Evolutionary conservation across 2,797 vertebrate species (phyloP).

Genomic region (Esox lucius): DNA sequence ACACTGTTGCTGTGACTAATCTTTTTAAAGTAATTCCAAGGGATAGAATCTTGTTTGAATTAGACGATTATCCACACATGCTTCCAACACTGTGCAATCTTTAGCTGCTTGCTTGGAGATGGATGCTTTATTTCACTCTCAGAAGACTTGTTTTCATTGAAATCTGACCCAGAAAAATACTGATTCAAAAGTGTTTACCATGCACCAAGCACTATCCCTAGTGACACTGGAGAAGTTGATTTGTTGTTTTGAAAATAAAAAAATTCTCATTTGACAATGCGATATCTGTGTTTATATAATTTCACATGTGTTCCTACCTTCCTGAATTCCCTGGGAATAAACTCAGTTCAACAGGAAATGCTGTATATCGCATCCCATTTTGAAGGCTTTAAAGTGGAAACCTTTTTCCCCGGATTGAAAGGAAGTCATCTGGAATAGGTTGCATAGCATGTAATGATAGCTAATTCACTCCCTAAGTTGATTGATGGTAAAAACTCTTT

Average conservation of each 20-base stretch:
- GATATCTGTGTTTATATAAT: conserved; percentile 51
- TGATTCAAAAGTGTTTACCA: conserved; percentile 38
- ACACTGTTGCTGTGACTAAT: conserved; percentile 1
- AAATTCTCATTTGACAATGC: conserved; percentile 36
- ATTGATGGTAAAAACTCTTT: conserved; percentile 50
- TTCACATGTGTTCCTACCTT: conserved; percentile 55
- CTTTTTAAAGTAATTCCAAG: conserved; percentile 16
- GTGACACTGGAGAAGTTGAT: conserved; percentile 24
- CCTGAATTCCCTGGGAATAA: conserved; percentile 37
- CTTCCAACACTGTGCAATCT: background rate
- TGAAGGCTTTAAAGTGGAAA: conserved; percentile 54
- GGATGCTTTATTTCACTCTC: conserved; percentile 15
- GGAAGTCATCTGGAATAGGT: conserved; percentile 53
- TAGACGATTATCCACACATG: background rate
- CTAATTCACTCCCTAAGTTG: conserved; percentile 54
- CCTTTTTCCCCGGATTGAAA: conserved; percentile 51
- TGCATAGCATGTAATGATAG: conserved; percentile 52
- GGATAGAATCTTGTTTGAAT: background rate
- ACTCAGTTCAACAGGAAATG: conserved; percentile 52
- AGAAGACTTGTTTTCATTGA: conserved; percentile 8
- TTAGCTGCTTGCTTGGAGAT: conserved; percentile 13
- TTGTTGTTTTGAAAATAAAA: conserved; percentile 21
- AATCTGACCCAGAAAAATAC: conserved; percentile 32
- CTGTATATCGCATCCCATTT: conserved; percentile 43
- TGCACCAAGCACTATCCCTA: conserved; percentile 5